Percentiles rank a stretch among this genome's conserved stretches.
phyloP scores from a whole-genome alignment of 1,140 invertebrate genomes.

The Saccostrea glomerata region DNA sequence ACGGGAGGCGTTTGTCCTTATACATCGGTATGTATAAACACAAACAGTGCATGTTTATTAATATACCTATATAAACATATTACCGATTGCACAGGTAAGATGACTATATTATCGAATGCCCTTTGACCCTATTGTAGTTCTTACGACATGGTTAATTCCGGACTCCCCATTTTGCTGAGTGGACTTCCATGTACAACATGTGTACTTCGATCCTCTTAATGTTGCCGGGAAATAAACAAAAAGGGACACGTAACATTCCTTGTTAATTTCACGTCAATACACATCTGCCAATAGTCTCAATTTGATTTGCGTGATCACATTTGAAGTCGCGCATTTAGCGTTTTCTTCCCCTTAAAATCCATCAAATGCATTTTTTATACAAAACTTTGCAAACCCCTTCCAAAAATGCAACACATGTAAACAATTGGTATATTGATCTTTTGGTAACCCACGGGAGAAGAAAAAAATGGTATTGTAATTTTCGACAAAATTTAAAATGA shows the following conservation, averaged over 20 bases:
- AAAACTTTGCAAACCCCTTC: not conserved
- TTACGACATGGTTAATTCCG: not conserved
- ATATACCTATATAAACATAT: conserved; percentile 30
- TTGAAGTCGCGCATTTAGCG: not conserved
- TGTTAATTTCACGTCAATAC: conserved; percentile 24
- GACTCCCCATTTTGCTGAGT: not conserved
- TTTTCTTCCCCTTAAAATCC: not conserved
- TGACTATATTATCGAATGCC: conserved; percentile 5
- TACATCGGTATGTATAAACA: not conserved
- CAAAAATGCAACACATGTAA: conserved; percentile 16
- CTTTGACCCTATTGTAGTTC: conserved; percentile 9
- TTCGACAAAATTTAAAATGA: conserved; percentile 26
- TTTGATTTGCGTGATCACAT: conserved; percentile 8
- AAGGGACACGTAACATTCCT: not conserved
- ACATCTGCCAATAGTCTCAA: conserved; percentile 21
- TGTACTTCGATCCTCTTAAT: conserved; percentile 30
- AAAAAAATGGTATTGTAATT: conserved; percentile 2
- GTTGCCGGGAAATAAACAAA: conserved; percentile 34
- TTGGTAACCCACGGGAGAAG: not conserved
- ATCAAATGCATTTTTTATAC: not conserved
- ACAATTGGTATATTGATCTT: not conserved
- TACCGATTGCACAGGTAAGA: conserved; percentile 24
- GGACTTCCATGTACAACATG: conserved; percentile 9
- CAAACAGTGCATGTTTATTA: conserved; percentile 2
- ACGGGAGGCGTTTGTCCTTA: conserved; percentile 3